These are phyloP conservation scores for Sarcophaga subvicina DNA, from an alignment of 2,888 invertebrate species.

Conservation along the genomic window DNA sequence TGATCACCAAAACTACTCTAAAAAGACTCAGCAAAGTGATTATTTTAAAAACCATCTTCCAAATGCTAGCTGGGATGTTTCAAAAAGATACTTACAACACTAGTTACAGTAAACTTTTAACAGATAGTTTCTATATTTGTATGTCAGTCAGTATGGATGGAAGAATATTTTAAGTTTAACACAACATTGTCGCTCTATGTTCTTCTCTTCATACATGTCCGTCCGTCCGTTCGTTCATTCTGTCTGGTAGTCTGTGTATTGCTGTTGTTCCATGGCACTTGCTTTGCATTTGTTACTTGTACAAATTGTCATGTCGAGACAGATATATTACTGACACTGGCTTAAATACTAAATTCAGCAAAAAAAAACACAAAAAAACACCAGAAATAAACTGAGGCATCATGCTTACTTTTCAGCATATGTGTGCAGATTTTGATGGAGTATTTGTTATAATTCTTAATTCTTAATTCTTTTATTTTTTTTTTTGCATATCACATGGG, in stretches of 20 bases:
- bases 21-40: too few species aligned
- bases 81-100: background rate
- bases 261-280: constrained; percentile 55
- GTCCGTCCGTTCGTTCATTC: constrained; percentile 3
- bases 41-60: too few species aligned
- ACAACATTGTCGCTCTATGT: background rate
- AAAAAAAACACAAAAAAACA: constrained; percentile 10
- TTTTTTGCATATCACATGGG: background rate
- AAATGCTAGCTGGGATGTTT: too few species aligned
- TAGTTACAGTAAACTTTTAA: constrained; percentile 36
- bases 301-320: constrained; percentile 70
- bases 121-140: constrained; percentile 37
- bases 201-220: background rate
- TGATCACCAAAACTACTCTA: too few species aligned
- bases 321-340: constrained; percentile 69
- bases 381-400: constrained; percentile 34
- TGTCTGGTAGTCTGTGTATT: constrained; percentile 21
- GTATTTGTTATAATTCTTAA: background rate
- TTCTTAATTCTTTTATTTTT: background rate
- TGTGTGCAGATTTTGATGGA: background rate
- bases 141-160: background rate
- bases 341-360: constrained; percentile 55
- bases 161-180: background rate
- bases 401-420: constrained; percentile 18
- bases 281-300: constrained; percentile 67